Conservation (phyloP, 2,797 vertebrate genomes). For the Aulostomus chinensis region DNA sequence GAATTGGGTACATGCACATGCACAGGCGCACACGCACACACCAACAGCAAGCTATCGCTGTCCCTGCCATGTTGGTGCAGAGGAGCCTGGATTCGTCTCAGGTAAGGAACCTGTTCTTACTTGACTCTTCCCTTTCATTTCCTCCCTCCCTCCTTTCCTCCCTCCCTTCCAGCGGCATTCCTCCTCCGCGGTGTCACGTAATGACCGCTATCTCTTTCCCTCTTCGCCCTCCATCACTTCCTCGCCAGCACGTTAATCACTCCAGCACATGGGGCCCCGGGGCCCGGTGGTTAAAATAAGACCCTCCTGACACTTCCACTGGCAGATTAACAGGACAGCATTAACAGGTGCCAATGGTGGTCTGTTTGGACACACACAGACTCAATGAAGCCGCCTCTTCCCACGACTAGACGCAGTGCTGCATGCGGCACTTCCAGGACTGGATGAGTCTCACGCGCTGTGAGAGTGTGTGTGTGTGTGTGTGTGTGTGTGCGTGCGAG, state of each 20-base stretch:
- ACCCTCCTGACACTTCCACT: conserved; percentile 72
- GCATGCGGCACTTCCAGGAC: conserved; percentile 54
- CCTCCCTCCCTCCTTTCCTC: conserved; percentile 14
- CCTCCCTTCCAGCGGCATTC: conserved; percentile 58
- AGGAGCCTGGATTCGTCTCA: conserved; percentile 45
- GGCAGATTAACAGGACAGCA: conserved; percentile 74
- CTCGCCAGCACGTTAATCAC: conserved; percentile 63
- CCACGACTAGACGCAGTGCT: conserved; percentile 47
- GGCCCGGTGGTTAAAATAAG: conserved; percentile 75
- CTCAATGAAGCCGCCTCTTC: conserved; percentile 17
- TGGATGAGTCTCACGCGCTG: background rate
- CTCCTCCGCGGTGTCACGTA: conserved; percentile 59
- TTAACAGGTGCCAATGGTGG: conserved; percentile 70
- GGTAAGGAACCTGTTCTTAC: conserved; percentile 73
- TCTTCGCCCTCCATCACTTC: conserved; percentile 63
- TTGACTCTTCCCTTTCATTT: conserved; percentile 45
- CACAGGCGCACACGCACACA: conserved; percentile 28
- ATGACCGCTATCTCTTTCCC: conserved; percentile 72
- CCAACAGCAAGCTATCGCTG: conserved; percentile 21
- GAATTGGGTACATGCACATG: conserved; percentile 25
- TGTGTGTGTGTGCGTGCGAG: background rate
- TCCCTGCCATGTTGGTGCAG: conserved; percentile 7
- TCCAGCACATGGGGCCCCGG: conserved; percentile 63
- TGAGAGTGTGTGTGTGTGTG: background rate
- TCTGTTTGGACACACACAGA: conserved; percentile 37